Conservation (phyloP, 2,888 invertebrate genomes). For the Andrena fulva region DNA sequence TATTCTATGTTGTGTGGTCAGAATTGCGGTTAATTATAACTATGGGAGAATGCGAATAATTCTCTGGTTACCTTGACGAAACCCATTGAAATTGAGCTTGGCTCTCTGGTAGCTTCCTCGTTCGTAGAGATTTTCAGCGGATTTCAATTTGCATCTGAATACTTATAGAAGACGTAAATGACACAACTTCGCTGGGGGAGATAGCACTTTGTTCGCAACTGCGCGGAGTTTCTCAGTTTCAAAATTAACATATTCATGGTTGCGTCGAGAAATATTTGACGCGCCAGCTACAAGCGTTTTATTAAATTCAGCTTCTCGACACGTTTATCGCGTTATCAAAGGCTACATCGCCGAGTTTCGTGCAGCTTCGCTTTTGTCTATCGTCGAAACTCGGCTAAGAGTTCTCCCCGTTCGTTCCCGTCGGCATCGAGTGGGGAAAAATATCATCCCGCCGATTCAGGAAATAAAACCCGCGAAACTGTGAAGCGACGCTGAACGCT, state of each 20-base stretch:
- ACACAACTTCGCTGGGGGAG: conserved; percentile 36
- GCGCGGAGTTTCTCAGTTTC: conserved; percentile 23
- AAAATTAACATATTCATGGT: conserved; percentile 55
- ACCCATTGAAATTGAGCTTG: conserved; percentile 30
- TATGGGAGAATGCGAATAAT: not conserved
- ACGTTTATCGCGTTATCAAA: conserved; percentile 28
- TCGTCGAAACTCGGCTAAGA: not conserved
- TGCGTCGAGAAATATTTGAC: conserved; percentile 47
- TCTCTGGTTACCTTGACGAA: not conserved
- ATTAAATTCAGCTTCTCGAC: conserved; percentile 40
- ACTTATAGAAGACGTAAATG: conserved; percentile 39
- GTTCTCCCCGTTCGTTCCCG: not conserved
- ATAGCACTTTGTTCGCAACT: conserved; percentile 42
- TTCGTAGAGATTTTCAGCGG: conserved; percentile 13
- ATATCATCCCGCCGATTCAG: not conserved
- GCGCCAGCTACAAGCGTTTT: conserved; percentile 37
- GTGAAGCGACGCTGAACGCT: not conserved
- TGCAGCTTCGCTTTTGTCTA: not conserved
- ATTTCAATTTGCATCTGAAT: conserved; percentile 59
- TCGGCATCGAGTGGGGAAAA: not conserved
- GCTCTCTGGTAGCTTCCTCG: not conserved
- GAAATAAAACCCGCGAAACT: not conserved
- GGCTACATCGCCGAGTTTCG: not conserved
- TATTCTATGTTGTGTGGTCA: no score
- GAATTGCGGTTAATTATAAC: not conserved